Percentiles rank a stretch among this genome's conserved stretches.
Evolutionary conservation across 2,113 vertebrate species (phyloP).

Genomic region (Podocnemis expansa): DNA sequence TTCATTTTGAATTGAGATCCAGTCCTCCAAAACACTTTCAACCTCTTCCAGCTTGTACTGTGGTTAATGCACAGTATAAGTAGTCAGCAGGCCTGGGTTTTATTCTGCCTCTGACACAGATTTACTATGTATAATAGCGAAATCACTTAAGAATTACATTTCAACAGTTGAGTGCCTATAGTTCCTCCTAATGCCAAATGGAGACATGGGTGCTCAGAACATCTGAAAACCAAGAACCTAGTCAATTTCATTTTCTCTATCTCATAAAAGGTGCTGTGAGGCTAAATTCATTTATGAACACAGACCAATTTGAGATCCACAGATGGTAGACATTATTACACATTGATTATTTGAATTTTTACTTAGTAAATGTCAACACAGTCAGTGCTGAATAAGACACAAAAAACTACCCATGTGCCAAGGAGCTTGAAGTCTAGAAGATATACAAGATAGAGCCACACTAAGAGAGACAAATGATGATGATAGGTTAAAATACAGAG

Average conservation of each 20-base stretch:
- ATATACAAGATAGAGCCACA: not conserved
- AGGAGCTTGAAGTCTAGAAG: not conserved
- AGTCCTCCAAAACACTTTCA: too few relatives aligned
- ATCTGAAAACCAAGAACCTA: not conserved
- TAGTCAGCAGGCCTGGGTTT: not conserved
- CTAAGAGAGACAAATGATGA: not conserved
- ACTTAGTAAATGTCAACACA: not conserved
- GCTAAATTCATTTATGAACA: not conserved
- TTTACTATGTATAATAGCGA: not conserved
- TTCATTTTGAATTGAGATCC: too few relatives aligned
- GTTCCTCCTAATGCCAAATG: not conserved
- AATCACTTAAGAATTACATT: not conserved
- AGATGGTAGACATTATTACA: not conserved
- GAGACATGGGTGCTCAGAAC: not conserved
- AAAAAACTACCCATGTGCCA: not conserved
- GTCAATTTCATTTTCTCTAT: not conserved
- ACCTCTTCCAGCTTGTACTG: not conserved
- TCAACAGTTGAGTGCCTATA: not conserved
- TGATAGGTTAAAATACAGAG: not conserved
- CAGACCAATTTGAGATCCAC: not conserved
- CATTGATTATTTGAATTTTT: not conserved
- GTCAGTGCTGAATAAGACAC: not conserved
- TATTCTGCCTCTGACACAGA: not conserved
- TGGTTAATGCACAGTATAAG: not conserved
- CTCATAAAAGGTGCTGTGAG: not conserved